Conservation (phyloP, 2,113 vertebrate species). For the Astatoreochromis straeleni region DNA sequence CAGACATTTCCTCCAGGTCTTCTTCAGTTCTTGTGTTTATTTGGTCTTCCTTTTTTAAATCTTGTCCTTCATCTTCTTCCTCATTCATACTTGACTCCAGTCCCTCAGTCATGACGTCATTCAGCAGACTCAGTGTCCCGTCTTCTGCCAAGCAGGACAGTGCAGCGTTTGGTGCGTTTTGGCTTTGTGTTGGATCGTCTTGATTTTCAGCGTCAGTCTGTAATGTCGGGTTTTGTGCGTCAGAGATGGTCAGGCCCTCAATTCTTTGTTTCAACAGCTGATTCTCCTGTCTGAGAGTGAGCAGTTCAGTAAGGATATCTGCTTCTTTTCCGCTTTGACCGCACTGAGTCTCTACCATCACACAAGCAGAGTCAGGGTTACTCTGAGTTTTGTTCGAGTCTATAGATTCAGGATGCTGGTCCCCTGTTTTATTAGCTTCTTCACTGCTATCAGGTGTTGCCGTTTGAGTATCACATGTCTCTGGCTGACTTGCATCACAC, state of each 20-base stretch:
- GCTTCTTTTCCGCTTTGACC: background rate
- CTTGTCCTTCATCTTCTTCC: background rate
- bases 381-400: background rate
- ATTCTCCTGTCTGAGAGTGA: slow-evolving; percentile 38
- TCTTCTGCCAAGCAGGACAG: background rate
- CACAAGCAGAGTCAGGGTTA: background rate
- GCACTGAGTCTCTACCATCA: background rate
- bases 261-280: slow-evolving; percentile 39
- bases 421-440: background rate
- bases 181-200: background rate
- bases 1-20: background rate
- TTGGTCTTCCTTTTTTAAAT: background rate
- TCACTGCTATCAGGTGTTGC: background rate
- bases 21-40: background rate
- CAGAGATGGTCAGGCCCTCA: background rate
- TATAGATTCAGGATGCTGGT: background rate
- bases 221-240: background rate
- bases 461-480: background rate
- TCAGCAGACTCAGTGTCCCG: background rate
- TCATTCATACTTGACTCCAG: background rate
- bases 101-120: background rate
- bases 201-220: background rate
- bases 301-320: slow-evolving; percentile 3
- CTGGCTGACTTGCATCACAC: background rate
- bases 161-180: background rate